These are phyloP conservation scores for Lycocorax pyrrhopterus DNA, from an alignment of 2,113 vertebrate species.

Conservation along the genomic window DNA sequence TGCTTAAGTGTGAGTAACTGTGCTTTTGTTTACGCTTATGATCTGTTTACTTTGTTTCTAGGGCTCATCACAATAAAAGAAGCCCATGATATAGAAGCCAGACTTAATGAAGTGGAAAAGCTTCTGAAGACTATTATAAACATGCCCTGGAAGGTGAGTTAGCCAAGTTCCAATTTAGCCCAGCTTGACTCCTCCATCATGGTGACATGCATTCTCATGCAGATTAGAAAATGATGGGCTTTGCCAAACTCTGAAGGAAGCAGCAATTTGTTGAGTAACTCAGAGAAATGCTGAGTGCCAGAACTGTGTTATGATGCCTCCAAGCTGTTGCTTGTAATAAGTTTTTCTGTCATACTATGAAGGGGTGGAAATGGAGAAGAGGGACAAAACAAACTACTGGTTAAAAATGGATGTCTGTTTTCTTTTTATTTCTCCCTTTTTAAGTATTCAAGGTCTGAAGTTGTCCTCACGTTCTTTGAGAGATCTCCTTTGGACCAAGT, in stretches of 20 bases:
- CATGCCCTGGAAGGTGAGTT: constrained; percentile 91
- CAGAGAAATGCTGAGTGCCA: background rate
- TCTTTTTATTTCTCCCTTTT: background rate
- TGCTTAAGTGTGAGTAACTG: background rate
- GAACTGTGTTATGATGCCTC: background rate
- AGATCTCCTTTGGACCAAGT: constrained; percentile 94
- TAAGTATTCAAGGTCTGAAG: constrained; percentile 95
- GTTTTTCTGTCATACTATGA: background rate
- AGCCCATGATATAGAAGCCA: constrained; percentile 90
- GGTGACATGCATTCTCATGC: background rate
- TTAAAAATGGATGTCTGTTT: background rate
- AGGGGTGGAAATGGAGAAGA: background rate
- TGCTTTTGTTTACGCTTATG: background rate
- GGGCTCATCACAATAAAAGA: constrained; percentile 92
- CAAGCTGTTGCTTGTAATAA: background rate
- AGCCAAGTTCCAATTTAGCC: background rate
- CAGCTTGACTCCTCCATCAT: background rate
- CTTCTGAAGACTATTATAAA: constrained; percentile 88
- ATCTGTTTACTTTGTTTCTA: constrained; percentile 55
- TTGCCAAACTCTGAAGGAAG: background rate
- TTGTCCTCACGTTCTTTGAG: constrained; percentile 96
- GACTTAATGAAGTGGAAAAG: constrained; percentile 92
- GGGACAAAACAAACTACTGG: background rate
- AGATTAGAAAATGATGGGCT: background rate
- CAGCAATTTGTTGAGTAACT: background rate